These are phyloP conservation scores for Archips crataeganus DNA, from an alignment of 2,888 invertebrate species.

Conservation along the genomic window DNA sequence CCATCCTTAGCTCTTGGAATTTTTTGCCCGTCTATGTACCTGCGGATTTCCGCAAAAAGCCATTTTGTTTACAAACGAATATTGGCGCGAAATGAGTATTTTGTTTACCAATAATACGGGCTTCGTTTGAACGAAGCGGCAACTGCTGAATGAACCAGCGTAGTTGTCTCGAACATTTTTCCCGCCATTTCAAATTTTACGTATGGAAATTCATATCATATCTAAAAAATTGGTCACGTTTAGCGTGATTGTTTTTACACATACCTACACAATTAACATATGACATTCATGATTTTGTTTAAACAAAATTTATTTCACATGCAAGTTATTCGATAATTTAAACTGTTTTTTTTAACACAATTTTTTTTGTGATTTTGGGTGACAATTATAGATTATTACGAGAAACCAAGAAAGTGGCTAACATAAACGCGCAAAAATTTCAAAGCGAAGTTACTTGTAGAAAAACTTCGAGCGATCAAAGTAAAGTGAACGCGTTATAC, in stretches of 20 bases:
- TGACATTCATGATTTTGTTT: no score
- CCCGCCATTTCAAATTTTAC: slow-evolving; percentile 22
- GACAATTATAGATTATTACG: background rate
- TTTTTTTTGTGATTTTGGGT: no score
- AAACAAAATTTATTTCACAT: no score
- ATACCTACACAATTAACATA: background rate
- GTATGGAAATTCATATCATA: background rate
- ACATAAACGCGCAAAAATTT: background rate
- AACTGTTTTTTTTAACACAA: no score
- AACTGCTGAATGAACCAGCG: slow-evolving; percentile 17
- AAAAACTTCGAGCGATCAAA: slow-evolving; percentile 3
- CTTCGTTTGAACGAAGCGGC: slow-evolving; percentile 48
- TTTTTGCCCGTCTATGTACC: slow-evolving; percentile 49
- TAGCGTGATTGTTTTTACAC: no score
- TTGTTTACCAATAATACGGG: slow-evolving; percentile 76
- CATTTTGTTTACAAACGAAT: slow-evolving; percentile 75
- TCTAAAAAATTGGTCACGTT: background rate
- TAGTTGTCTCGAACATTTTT: slow-evolving; percentile 5
- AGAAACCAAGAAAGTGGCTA: background rate
- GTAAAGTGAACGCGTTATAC: slow-evolving; percentile 6
- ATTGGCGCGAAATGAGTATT: slow-evolving; percentile 75
- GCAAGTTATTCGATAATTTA: no score
- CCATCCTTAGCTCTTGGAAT: slow-evolving; percentile 55
- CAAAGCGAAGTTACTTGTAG: background rate
- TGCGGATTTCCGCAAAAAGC: slow-evolving; percentile 62